Conservation (phyloP, 2,797 vertebrate species). For the Scyliorhinus canicula region DNA sequence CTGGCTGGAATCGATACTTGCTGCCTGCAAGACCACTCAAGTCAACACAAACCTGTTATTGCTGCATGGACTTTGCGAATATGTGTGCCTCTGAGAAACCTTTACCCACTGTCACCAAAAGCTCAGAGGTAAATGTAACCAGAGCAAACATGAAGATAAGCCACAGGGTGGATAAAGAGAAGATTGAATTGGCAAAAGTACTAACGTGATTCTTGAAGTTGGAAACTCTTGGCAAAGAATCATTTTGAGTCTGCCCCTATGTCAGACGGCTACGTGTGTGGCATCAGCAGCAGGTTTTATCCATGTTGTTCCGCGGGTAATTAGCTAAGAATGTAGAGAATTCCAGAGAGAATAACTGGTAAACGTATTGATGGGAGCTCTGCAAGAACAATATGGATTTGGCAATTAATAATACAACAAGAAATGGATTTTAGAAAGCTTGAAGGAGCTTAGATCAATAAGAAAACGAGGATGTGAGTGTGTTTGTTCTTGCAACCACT, state of each 20-base stretch:
- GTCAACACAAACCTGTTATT: no score
- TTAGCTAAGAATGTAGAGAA: not conserved
- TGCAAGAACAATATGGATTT: not conserved
- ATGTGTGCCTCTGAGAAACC: not conserved
- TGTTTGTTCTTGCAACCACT: not conserved
- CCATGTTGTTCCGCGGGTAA: not conserved
- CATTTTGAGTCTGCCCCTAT: not conserved
- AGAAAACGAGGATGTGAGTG: not conserved
- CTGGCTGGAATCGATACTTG: no score
- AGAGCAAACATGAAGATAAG: not conserved
- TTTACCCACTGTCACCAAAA: not conserved
- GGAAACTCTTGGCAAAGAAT: not conserved
- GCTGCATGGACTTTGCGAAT: no score
- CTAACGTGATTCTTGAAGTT: not conserved
- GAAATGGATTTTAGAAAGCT: slow-evolving; percentile 23
- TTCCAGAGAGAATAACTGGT: not conserved
- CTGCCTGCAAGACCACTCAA: no score
- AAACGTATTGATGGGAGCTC: not conserved
- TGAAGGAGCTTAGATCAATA: not conserved
- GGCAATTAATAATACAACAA: not conserved
- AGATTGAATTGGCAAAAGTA: not conserved
- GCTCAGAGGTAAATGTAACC: not conserved
- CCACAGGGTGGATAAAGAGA: not conserved
- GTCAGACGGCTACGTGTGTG: not conserved
- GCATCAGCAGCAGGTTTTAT: not conserved